Base-by-base conservation (phyloP, 1,140 invertebrate species). In the Penaeus chinensis region DNA sequence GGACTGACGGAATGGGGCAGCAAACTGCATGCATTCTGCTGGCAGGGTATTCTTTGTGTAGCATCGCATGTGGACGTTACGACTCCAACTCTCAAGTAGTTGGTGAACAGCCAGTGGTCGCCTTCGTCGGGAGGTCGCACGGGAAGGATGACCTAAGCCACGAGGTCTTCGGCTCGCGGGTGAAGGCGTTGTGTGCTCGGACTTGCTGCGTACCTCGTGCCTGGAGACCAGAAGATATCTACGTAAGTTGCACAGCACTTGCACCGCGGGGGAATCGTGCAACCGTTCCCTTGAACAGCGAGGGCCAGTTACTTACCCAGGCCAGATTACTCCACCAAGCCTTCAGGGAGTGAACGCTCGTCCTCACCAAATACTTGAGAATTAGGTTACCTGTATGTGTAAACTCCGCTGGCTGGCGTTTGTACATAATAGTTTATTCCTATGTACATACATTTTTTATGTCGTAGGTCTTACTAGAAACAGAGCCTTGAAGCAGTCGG, bases 401-500 rank as follows among this genome's bases (percentile, higher is more conserved):
- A 76, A 61, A 63, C 66, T 87, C 80, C 69, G 63, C 85, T 87
- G 85, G 79, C 62, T 82, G 85, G 79, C 62, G 81, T 87, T 87
- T 87, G 86, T 87, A 87, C 80, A 87, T 87, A 87, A 82, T 77
- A 82, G 80, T 82, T 82, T 82, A 78, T 87, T 77, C 86, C 86
- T 83, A 82, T 87, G 86, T 87, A 87, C 69, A 87, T 87, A 87
- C 66, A 80, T 86, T 86, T 85, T 87, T 87, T 87, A 87, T 87
- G 86, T 87, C 54, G 80, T 87, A 87, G 86, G 20, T 80, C 77
- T 82, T 60, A 47, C 82, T 82, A 81, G 60, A 82, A 87, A 74
- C 80, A 77, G 84, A 86, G 84, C 84, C 84, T 80, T 86, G 84
- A 86, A 66, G 77, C 78, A 86, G 84, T 86, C 77, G 84, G 84